phyloP scores from a whole-genome alignment of 1,140 invertebrate species.

The Trachymyrmex septentrionalis region DNA sequence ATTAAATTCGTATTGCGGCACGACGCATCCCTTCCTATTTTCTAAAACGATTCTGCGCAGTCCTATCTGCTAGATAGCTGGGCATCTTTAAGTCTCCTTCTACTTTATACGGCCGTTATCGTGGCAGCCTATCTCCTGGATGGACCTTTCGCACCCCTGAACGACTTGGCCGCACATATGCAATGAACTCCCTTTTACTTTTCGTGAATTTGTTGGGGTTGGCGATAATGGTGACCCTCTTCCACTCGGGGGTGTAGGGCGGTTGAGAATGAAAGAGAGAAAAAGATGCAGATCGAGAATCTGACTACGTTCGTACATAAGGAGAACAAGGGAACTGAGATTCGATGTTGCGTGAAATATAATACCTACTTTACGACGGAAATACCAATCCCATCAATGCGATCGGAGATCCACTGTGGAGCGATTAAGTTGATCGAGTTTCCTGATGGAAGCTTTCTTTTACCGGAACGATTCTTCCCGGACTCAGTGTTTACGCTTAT shows the following conservation, averaged over 20 bases:
- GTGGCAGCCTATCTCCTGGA: conserved; percentile 72
- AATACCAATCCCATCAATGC: conserved; percentile 42
- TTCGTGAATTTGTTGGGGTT: conserved; percentile 76
- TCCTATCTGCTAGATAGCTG: conserved; percentile 55
- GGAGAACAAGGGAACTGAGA: conserved; percentile 15
- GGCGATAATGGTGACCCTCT: conserved; percentile 75
- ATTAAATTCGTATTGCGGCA: conserved; percentile 67
- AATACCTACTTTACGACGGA: conserved; percentile 64
- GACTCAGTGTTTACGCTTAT: not conserved
- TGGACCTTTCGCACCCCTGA: conserved; percentile 75
- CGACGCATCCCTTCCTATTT: conserved; percentile 40
- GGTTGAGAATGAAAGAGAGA: conserved; percentile 47
- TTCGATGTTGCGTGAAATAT: conserved; percentile 73
- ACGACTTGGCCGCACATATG: conserved; percentile 74
- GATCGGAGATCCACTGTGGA: conserved; percentile 45
- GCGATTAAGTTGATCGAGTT: conserved; percentile 55
- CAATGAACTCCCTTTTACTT: conserved; percentile 77
- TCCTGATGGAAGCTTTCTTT: conserved; percentile 32
- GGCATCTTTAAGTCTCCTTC: conserved; percentile 70
- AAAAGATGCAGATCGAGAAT: conserved; percentile 65
- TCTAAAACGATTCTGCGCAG: conserved; percentile 53
- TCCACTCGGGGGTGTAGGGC: conserved; percentile 30
- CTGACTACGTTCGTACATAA: conserved; percentile 52
- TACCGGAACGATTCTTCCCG: not conserved
- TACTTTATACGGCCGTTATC: conserved; percentile 75